Base-by-base conservation (phyloP, 2,797 vertebrate species). In the Labroides dimidiatus region DNA sequence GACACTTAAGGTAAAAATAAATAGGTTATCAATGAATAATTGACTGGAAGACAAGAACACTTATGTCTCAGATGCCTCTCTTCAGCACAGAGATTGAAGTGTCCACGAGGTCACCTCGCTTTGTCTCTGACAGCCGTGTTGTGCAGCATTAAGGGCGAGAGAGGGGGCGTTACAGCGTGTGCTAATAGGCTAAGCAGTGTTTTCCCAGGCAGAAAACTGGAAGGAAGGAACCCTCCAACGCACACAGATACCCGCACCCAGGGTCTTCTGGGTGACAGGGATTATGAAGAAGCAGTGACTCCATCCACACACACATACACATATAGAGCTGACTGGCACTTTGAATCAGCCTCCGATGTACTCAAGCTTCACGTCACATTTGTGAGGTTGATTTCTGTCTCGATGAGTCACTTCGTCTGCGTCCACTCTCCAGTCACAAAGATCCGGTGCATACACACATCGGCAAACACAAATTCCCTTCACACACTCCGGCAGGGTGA, bases 331-430 rank as follows among this genome's bases (percentile, higher is more conserved):
- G 92, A 90, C 64, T 96, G 95, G 94, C 96, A 95, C 92, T 94
- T 93, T 44, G 91, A 93, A 96, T 97, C 95, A 96, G 93, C 91
- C 92, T 97, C 95, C 96, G 93, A 94, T 91, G 91, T 92, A 93
- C 92, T 92, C 89, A 90, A 94, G 94, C 95, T 95, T 96, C 95
- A 94, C 81, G 93, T 96, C 95, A 95, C 93, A 95, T 96, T 95
- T 95, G 93, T 72, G 86, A 93, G 93, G 91, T 91, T 91, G 74
- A 95, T 93, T 95, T 96, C 93, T 94, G 95, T 95, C 93, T 64
- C 92, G 89, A 91, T 90, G 94, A 91, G 93, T 91, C 88, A 91
- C 80, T n/a, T 64, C 13, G 11, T 36, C 54, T 39, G 27, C 37
- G 37, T n/a, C 21, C 64, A 72, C 64, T 64, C 41, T 57, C 51